Evolutionary conservation across 2,888 invertebrate species (phyloP).

Genomic region (Dysmachus trigonus): DNA sequence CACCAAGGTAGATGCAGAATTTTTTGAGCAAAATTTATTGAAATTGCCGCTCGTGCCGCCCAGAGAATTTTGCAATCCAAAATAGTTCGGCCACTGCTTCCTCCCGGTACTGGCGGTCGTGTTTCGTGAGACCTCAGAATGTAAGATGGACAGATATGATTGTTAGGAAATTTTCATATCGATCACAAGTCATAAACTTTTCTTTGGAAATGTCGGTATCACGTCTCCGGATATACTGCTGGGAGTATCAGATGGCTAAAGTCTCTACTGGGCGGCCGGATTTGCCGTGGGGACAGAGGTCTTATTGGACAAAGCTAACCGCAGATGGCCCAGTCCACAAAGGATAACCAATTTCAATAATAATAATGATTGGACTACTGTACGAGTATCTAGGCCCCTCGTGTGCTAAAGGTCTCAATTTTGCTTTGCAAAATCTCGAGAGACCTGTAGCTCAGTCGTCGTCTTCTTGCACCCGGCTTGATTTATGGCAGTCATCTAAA

Average conservation of each 20-base stretch:
- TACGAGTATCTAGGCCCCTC: constrained; percentile 41
- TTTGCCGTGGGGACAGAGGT: constrained; percentile 14
- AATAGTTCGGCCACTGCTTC: constrained; percentile 22
- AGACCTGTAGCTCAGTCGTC: constrained; percentile 8
- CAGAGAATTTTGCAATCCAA: constrained; percentile 24
- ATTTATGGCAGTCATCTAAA: constrained; percentile 40
- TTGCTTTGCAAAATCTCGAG: constrained; percentile 17
- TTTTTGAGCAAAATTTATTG: constrained; percentile 33
- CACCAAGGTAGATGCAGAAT: constrained; percentile 30
- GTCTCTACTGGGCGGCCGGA: not conserved
- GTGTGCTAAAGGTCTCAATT: constrained; percentile 47
- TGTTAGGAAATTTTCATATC: constrained; percentile 41
- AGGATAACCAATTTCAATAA: constrained; percentile 30
- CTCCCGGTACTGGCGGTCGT: constrained; percentile 27
- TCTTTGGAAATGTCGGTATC: constrained; percentile 29
- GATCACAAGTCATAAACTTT: constrained; percentile 39
- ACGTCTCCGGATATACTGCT: constrained; percentile 17
- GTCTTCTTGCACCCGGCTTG: constrained; percentile 9
- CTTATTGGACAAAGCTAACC: constrained; percentile 18
- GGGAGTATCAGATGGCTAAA: constrained; percentile 9
- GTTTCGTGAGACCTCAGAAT: constrained; percentile 38
- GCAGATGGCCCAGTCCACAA: constrained; percentile 20
- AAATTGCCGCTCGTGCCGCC: constrained; percentile 37
- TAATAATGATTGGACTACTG: constrained; percentile 45
- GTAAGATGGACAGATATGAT: constrained; percentile 41